Evolutionary conservation across 2,113 vertebrate species (phyloP).

Genomic region (Hemibagrus wyckioides): DNA sequence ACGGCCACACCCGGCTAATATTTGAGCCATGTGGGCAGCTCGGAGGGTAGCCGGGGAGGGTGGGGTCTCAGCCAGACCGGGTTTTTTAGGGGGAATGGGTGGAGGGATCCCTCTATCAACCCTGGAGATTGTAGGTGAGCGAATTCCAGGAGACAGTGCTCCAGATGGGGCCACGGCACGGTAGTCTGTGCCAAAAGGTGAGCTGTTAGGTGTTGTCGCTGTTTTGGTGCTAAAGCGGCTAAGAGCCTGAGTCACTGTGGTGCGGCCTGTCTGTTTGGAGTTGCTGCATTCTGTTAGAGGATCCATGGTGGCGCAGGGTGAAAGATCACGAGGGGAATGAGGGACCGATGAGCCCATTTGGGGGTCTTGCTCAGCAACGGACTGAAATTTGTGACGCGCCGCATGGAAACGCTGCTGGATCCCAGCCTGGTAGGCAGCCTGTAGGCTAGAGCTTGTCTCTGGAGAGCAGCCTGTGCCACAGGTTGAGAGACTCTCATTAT

Average conservation of each 20-base stretch:
- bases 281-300: constrained; percentile 75
- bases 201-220: constrained; percentile 75
- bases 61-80: constrained; percentile 85
- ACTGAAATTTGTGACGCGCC: constrained; percentile 91
- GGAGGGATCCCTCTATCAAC: constrained; percentile 91
- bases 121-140: constrained; percentile 86
- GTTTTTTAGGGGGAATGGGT: constrained; percentile 95
- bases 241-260: constrained; percentile 91
- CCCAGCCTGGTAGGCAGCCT: constrained; percentile 92
- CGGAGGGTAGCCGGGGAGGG: constrained; percentile 73
- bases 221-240: constrained; percentile 85
- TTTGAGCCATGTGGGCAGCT: constrained; percentile 74
- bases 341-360: constrained; percentile 67
- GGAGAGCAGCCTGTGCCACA: constrained; percentile 65
- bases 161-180: constrained; percentile 78
- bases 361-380: constrained; percentile 71
- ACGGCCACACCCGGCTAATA: constrained; percentile 79
- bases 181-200: constrained; percentile 94
- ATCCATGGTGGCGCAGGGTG: constrained; percentile 65
- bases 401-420: constrained; percentile 96
- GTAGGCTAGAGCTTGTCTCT: constrained; percentile 67
- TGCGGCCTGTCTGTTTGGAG: constrained; percentile 90
- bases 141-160: constrained; percentile 79
- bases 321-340: constrained; percentile 75
- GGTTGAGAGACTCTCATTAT: constrained; percentile 63